Evolutionary conservation across 23 tunicate species (phyloP), one percentile per base, ranked within the genome.

Genomic region (Diplosoma virens): DNA sequence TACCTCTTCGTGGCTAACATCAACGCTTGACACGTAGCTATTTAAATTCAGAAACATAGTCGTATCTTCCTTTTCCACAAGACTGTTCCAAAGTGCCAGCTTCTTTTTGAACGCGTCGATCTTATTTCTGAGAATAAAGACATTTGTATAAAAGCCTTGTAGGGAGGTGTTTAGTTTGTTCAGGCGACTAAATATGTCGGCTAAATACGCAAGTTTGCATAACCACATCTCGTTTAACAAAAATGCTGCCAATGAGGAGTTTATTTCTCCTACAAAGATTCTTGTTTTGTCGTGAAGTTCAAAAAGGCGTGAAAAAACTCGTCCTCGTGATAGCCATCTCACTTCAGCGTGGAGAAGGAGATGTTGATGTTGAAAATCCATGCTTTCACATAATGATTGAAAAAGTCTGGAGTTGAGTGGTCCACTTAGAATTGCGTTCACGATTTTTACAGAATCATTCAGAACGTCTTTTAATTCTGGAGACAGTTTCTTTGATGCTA

Each of bases 401-500:
- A 58, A 58, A 7, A 58, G 25, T 23, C 65, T 58, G 22, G 65
- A 58, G 65, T 58, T n/a, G 23, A 58, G 20, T 11, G 65, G 23
- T 58, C 65, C 23, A 21, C 65, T 21, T 14, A 20, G 65, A 17
- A 58, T 58, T 17, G 17, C 7, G 20, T 58, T 58, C 20, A 58
- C 25, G 65, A 58, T 58, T 21, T 58, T 58, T 7, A 58, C 71
- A 6, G 65, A 6, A 23, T 6, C 22, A 21, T 58, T n/a, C 65
- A 58, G 65, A 14, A 58, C 65, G 22, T 14, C 22, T n/a, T 58
- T 58, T 6, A 58, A 58, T 31, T 66, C 72, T 9, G 72, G 50
- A 66, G 65, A 58, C 7, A 58, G 65, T 58, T 58, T 58, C 25
- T 58, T 58, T n/a, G 65, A 20, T 14, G 65, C 17, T n/a, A 58